Percentiles rank a stretch among this genome's conserved stretches.
These are phyloP conservation scores for Lordiphosa clarofinis DNA, from an alignment of 1,140 invertebrate species.

Conservation along the genomic window DNA sequence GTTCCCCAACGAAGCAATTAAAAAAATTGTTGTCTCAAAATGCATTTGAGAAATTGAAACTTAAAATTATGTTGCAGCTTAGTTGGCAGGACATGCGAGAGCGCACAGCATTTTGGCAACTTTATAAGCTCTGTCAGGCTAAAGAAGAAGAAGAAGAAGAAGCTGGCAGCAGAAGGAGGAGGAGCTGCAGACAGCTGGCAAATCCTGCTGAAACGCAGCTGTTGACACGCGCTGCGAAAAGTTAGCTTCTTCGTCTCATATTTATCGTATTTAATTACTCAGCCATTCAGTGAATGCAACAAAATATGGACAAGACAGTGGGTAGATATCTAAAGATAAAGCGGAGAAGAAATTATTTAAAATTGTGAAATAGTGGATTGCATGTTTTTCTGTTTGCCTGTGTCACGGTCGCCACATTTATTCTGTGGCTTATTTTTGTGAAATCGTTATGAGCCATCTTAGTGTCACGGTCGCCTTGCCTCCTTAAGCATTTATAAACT, in stretches of 20 bases:
- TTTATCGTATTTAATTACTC: constrained; percentile 75
- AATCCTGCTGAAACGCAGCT: constrained; percentile 27
- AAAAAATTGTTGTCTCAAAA: not conserved
- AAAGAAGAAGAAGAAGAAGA: too few relatives aligned
- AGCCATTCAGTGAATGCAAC: constrained; percentile 34
- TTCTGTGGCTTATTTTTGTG: too few relatives aligned
- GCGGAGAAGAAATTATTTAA: too few relatives aligned
- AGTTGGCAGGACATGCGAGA: too few relatives aligned
- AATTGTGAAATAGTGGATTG: too few relatives aligned
- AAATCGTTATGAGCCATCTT: not conserved
- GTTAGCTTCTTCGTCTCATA: constrained; percentile 55
- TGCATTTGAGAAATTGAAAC: too few relatives aligned
- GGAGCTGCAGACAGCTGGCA: constrained; percentile 8
- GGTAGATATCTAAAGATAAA: not conserved
- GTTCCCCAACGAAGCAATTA: too few relatives aligned
- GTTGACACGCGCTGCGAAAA: constrained; percentile 61
- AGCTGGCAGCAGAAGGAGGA: too few relatives aligned
- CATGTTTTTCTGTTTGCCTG: too few relatives aligned
- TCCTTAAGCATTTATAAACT: constrained; percentile 47
- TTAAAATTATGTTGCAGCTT: too few relatives aligned
- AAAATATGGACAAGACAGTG: constrained; percentile 31
- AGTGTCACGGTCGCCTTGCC: constrained; percentile 5
- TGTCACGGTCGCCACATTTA: not conserved
- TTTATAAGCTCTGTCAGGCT: constrained; percentile 13
- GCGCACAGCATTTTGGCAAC: constrained; percentile 4